These are phyloP conservation scores for Autographa pulchrina DNA, from an alignment of 2,888 invertebrate genomes.

Conservation along the genomic window DNA sequence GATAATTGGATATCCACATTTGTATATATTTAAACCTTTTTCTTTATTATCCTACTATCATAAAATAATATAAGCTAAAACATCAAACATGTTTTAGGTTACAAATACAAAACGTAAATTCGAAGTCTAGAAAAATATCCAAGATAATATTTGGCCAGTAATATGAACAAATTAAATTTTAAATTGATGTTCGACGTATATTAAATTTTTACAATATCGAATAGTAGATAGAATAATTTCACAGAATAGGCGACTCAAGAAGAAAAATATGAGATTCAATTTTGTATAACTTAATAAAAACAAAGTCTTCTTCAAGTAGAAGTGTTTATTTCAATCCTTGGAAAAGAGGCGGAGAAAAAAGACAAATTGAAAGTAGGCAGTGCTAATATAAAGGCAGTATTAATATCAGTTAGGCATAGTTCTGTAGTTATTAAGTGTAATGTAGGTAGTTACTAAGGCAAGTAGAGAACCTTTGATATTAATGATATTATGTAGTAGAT, in stretches of 20 bases:
- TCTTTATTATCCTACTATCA: no score
- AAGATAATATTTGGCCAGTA: conserved; percentile 6
- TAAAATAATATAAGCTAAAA: no score
- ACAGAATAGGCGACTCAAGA: conserved; percentile 12
- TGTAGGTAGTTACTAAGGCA: conserved; percentile 2
- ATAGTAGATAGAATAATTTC: not conserved
- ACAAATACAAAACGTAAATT: not conserved
- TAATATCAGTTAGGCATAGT: conserved; percentile 46
- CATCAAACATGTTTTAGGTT: no score
- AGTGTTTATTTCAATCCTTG: conserved; percentile 39
- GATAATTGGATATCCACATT: no score
- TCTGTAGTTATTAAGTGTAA: conserved; percentile 25
- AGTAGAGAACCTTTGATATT: no score
- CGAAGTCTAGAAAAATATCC: not conserved
- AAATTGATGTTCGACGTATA: conserved; percentile 17
- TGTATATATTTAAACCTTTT: no score
- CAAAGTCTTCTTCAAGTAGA: conserved; percentile 18
- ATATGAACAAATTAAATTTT: not conserved
- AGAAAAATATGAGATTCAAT: conserved; percentile 38
- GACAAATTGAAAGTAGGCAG: conserved; percentile 35
- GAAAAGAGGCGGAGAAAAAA: conserved; percentile 24
- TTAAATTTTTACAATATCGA: conserved; percentile 18
- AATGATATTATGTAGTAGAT: no score
- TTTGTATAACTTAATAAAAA: conserved; percentile 40
- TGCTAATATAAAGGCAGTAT: conserved; percentile 41